Base-by-base conservation (phyloP, 2,888 invertebrate genomes). In the Dasypogon diadema region DNA sequence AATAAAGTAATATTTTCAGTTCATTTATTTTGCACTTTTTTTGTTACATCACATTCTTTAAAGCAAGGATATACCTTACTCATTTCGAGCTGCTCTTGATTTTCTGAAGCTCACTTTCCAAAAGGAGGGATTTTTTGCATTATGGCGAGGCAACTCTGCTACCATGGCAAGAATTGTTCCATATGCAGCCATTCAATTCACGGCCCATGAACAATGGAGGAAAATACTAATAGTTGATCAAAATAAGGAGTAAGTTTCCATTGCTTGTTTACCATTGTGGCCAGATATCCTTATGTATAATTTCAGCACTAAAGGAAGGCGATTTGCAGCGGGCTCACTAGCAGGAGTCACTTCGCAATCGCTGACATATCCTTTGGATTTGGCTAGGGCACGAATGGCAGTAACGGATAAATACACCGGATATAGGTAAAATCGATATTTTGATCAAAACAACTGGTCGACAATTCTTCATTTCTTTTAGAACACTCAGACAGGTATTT, bases 91-190 rank as follows among this genome's bases (percentile, higher is more conserved):
- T 56, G 95, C 94, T 0, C 82, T 91, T 0, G 83, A 86, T 76
- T 95, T 94, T 87, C 83, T 95, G n/a, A 80, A 86, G 30, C 83
- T 88, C 77, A 92, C 93, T 16, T 92, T 92, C 79, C 88, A 88
- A 79, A 88, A 88, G 14, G 94, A 97, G 82, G 99, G 99, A 1
- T 87, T 94, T 68, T 79, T 91, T 10, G 93, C 96, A 75, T 86
- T 99, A 81, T 99, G 98, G 98, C 89, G 99, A 72, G 99, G 99
- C 2, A 99, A 99, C 89, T 96, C 97, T 79, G 99, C 99, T 2
- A 99, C 98, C 0, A 96, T 99, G 96, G 97, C 95, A 14, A 89
- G 99, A 75, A 98, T 99, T 78, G 89, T 98, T 70, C 99, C 99
- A 0, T 98, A 99, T 87, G 97, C 99, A 21, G 96, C 99, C 54